Base-by-base conservation (phyloP, 2,888 invertebrate species). In the Erpobdella octoculata region DNA sequence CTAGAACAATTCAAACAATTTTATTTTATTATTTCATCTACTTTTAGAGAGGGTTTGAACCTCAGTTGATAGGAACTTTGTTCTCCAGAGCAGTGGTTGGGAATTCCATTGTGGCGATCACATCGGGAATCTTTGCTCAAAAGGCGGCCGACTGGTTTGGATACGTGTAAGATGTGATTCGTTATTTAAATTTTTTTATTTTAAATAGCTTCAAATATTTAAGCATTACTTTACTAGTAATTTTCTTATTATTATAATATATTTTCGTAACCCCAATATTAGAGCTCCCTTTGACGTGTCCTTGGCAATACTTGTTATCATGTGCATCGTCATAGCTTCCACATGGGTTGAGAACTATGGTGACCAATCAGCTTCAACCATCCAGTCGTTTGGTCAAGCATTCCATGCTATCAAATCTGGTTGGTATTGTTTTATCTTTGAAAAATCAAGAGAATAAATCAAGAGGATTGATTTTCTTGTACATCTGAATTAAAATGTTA, bases 21-120 rank as follows among this genome's bases (percentile, higher is more conserved):
- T 53, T 3, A 53, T 18, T 53, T 53, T 5, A 53, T 6, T 53
- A 53, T 53, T 53, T 12, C 1, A 53, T 12, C 8, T 9, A 28
- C 6, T 31, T 62, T 4, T 77, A 81, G 81, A 75, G 80, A 73
- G 83, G 83, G 1, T 85, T 83, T 79, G 82, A 82, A 18, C 78
- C 80, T 4, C 79, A 80, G 15, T 78, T 81, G 36, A 79, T 85
- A 36, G 81, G 82, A 12, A 82, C 80, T 33, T 78, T 85, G 28
- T 85, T 86, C 78, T 83, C 84, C 21, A 80, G 83, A 75, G 84
- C 84, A 8, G 82, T 83, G 38, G 78, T 85, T 18, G 85, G 84
- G 38, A 85, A 86, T 75, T 85, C 85, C 0, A 68, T 86, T 21
- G 82, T 85, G n/a, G 85, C 85, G 72, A 85, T 85, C 28, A 8